Evolutionary conservation across 2,797 vertebrate species (phyloP).

Genomic region (Loris lydekkerianus): DNA sequence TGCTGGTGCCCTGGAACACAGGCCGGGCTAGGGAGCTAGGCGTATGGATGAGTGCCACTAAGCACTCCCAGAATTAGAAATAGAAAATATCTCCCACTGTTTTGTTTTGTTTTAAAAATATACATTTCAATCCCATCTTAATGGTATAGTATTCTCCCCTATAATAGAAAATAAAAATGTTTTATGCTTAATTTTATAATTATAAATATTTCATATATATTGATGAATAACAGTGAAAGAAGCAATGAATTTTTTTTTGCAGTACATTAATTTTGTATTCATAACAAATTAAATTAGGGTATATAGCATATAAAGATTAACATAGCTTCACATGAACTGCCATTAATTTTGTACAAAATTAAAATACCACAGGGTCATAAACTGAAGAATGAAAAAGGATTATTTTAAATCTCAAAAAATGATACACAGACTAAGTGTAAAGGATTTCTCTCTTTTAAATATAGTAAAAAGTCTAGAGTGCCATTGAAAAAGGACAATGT

Average conservation of each 20-base stretch:
- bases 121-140: slow-evolving; percentile 54
- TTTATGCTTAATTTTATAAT: slow-evolving; percentile 56
- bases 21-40: not conserved
- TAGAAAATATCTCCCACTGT: not conserved
- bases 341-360: slow-evolving; percentile 62
- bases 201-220: slow-evolving; percentile 48
- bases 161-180: slow-evolving; percentile 59
- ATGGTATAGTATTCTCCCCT: not conserved
- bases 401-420: slow-evolving; percentile 61
- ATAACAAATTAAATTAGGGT: slow-evolving; percentile 42
- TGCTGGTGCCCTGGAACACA: fast-evolving
- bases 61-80: not conserved
- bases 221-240: slow-evolving; percentile 53
- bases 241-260: slow-evolving; percentile 63
- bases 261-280: slow-evolving; percentile 30
- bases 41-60: not conserved
- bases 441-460: slow-evolving; percentile 22
- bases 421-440: slow-evolving; percentile 48
- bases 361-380: slow-evolving; percentile 64
- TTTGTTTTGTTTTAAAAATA: slow-evolving; percentile 10
- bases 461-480: not conserved
- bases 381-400: slow-evolving; percentile 44
- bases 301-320: slow-evolving; percentile 33
- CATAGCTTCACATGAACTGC: not conserved
- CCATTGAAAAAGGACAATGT: not conserved